Evolutionary conservation across 2,113 vertebrate genomes (phyloP), one percentile per base, ranked within the genome.

Genomic region (Plectropomus leopardus): DNA sequence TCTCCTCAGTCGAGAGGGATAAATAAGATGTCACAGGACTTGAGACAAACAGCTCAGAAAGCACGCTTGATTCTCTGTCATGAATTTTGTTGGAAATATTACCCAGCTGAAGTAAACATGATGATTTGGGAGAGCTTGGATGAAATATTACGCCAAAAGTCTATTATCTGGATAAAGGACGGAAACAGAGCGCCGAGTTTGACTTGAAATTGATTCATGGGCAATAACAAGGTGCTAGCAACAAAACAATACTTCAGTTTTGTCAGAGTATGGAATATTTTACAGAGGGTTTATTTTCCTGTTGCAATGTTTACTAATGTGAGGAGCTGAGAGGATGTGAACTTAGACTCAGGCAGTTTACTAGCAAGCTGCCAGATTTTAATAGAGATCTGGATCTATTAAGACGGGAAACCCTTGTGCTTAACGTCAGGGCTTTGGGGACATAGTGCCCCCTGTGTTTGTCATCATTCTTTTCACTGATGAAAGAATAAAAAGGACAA

Each of bases 171-270:
- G 36, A 53, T 34, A 40, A 21, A 58, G 16, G 32, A 78, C 24
- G 9, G 19, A 75, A 72, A 70, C 50, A 44, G 55, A 81, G 4
- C 4, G 23, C 36, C 28, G 13, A 54, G 44, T 78, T 61, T 50
- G 47, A 54, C 66, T 73, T 77, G 32, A 81, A 86, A 78, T 78
- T 15, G n/a, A 78, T 70, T 71, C 59, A 71, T 63, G 14, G 21
- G 21, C 7, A 51, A 48, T 30, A 32, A 61, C 5, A 55, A 60
- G 1, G 48, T 47, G 54, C n/a, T 9, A 42, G 28, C 45, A 47
- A 42, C 15, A 63, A 42, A 11, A 40, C 36, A 11, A 40, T 40
- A 40, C 36, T 40, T 40, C 36, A 40, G 36, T 40, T 40, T 40
- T 54, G 63, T 61, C 26, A 23, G 50, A 48, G 51, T 7, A 16